Conservation (phyloP, 2,113 vertebrate species). For the Paraplagusia blochii region DNA sequence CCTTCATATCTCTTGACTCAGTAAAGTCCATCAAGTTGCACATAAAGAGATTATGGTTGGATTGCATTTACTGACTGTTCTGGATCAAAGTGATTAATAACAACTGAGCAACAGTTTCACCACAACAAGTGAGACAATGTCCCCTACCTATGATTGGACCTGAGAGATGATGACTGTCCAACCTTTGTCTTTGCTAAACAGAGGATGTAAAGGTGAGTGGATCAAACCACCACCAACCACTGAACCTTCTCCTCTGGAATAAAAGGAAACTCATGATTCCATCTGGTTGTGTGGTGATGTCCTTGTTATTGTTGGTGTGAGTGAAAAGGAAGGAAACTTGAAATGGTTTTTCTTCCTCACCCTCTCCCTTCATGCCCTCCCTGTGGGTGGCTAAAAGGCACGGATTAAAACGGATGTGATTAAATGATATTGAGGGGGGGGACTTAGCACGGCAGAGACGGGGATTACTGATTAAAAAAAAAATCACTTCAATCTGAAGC, state of each 20-base stretch:
- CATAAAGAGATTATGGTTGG: conserved; percentile 54
- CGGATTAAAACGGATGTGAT: conserved; percentile 98
- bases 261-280: too few species aligned
- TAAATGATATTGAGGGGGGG: conserved; percentile 75
- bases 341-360: conserved; percentile 72
- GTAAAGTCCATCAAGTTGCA: conserved; percentile 14
- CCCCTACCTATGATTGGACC: too few species aligned
- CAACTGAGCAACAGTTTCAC: too few species aligned
- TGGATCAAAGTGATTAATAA: too few species aligned
- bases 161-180: too few species aligned
- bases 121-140: too few species aligned
- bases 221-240: too few species aligned
- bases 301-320: background rate
- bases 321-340: conserved; percentile 69
- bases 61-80: background rate
- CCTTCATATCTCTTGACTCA: conserved; percentile 21
- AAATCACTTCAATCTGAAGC: conserved; percentile 86
- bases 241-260: too few species aligned
- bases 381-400: conserved; percentile 84
- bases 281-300: too few species aligned
- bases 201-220: too few species aligned
- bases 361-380: conserved; percentile 1
- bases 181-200: too few species aligned
- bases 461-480: conserved; percentile 98
- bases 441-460: conserved; percentile 81